Evolutionary conservation across 2,113 vertebrate species (phyloP).

Genomic region (Alaudala cheleensis): DNA sequence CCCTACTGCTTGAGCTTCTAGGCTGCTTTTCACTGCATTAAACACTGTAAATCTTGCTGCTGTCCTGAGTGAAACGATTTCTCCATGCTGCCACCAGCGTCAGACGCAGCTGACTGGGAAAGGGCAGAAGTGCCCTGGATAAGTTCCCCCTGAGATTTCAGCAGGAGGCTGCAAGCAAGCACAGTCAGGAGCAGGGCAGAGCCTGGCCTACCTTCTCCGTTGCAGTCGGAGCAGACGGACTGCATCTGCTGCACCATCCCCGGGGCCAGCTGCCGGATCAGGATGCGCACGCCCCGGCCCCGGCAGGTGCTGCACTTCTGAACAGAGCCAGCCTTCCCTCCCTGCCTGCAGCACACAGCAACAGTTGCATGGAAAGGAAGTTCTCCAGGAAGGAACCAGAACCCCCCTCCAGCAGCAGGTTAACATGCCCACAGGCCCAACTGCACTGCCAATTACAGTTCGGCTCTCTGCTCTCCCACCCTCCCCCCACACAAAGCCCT

Average conservation of each 20-base stretch:
- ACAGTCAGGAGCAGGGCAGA: not conserved
- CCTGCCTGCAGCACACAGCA: slow-evolving; percentile 81
- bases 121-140: not conserved
- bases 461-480: not conserved
- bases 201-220: slow-evolving; percentile 87
- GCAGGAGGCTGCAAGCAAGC: not conserved
- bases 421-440: not conserved
- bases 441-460: not conserved
- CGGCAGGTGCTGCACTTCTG: slow-evolving; percentile 94
- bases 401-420: not conserved
- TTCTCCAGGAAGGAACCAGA: not conserved
- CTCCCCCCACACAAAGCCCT: not conserved
- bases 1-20: not conserved
- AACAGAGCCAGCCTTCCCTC: slow-evolving; percentile 94
- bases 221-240: slow-evolving; percentile 97
- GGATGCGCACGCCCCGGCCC: slow-evolving; percentile 93
- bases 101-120: not conserved
- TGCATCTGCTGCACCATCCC: slow-evolving; percentile 99
- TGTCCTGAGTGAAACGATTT: not conserved
- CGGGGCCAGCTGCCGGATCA: slow-evolving; percentile 97
- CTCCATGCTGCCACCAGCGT: not conserved
- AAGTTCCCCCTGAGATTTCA: not conserved
- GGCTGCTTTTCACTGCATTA: not conserved
- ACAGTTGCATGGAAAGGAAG: not conserved
- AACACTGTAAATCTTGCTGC: not conserved